Evolutionary conservation across 2,888 invertebrate species (phyloP).

Genomic region (Saturnia pavonia): DNA sequence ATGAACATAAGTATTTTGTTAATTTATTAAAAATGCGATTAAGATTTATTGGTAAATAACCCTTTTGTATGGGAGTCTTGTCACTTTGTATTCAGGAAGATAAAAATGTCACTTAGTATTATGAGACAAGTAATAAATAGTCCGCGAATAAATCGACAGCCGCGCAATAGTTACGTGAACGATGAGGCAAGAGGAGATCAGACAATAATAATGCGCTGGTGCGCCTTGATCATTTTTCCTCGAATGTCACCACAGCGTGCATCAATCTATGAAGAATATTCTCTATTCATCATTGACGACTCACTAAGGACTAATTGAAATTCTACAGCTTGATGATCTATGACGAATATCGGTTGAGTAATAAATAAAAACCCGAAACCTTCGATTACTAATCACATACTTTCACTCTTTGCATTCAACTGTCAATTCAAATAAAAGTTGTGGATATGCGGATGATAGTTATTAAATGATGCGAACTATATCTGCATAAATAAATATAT

Average conservation of each 20-base stretch:
- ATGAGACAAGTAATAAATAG: no score
- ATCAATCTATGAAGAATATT: background rate
- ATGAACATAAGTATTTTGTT: no score
- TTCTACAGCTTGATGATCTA: conserved; percentile 37
- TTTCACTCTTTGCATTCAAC: conserved; percentile 69
- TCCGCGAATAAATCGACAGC: no score
- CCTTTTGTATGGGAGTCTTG: no score
- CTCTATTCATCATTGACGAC: background rate
- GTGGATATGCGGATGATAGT: background rate
- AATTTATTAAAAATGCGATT: no score
- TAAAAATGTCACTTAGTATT: no score
- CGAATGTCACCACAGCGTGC: background rate
- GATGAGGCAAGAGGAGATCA: no score
- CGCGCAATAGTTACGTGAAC: no score
- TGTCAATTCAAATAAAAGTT: conserved; percentile 41
- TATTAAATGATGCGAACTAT: background rate
- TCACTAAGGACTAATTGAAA: conserved; percentile 1
- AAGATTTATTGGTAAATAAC: no score
- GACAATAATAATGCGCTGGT: no score
- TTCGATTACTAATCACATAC: conserved; percentile 62
- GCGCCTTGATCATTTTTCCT: background rate
- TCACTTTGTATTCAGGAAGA: no score
- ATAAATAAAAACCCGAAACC: conserved; percentile 77
- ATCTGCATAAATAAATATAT: background rate
- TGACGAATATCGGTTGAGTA: conserved; percentile 71